phyloP scores from a whole-genome alignment of 2,888 invertebrate genomes.

The Polymixis lichenea region DNA sequence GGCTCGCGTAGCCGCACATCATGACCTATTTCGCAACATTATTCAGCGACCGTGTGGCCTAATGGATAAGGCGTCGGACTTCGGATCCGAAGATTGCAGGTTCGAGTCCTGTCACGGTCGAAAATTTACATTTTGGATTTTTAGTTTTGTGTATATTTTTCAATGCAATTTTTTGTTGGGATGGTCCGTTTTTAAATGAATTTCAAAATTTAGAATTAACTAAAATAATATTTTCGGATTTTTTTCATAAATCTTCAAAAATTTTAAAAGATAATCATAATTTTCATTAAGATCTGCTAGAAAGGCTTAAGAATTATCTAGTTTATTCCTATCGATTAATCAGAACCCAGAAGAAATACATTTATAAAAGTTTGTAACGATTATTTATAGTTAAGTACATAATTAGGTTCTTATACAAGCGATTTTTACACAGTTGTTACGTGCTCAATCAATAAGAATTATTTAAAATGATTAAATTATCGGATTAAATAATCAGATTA shows the following conservation, averaged over 20 bases:
- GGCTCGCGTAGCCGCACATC: constrained; percentile 69
- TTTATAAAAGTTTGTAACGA: no score
- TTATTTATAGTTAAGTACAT: no score
- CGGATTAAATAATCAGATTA: no score
- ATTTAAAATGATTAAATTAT: neutral
- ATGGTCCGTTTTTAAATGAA: fast-evolving
- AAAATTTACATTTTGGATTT: constrained; percentile 20
- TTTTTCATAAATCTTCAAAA: no score
- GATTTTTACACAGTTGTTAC: no score
- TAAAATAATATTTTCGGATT: no score
- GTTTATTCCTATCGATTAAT: neutral
- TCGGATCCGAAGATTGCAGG: constrained; percentile 94
- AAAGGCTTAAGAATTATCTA: no score
- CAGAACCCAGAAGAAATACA: no score
- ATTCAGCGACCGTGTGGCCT: constrained; percentile 91
- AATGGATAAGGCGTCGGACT: constrained; percentile 94
- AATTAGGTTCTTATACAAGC: no score
- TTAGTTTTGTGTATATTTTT: constrained; percentile 1
- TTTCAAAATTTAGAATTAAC: neutral
- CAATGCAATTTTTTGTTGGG: fast-evolving
- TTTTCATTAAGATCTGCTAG: no score
- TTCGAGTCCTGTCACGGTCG: constrained; percentile 92
- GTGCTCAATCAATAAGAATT: neutral
- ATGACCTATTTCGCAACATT: constrained; percentile 73
- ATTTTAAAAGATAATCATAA: no score